These are phyloP conservation scores for Glareola pratincola DNA, from an alignment of 2,113 vertebrate species.

Conservation along the genomic window DNA sequence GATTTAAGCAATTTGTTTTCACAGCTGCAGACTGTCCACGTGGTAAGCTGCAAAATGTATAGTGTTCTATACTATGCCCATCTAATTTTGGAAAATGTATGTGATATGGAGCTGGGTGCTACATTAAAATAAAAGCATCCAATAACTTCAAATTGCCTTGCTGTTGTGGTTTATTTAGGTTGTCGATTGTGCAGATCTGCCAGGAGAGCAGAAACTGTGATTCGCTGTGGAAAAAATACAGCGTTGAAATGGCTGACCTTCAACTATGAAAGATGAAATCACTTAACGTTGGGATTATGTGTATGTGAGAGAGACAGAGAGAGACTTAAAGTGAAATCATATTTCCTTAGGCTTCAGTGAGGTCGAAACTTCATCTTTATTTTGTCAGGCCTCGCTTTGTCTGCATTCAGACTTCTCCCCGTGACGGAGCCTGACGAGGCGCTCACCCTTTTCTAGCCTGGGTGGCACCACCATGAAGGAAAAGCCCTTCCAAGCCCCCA, in stretches of 20 bases:
- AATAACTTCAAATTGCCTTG: slow-evolving; percentile 16
- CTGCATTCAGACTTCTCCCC: neutral
- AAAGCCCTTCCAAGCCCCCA: neutral
- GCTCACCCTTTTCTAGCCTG: neutral
- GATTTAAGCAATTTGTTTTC: slow-evolving; percentile 72
- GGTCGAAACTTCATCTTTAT: neutral
- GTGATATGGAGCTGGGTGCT: slow-evolving; percentile 67
- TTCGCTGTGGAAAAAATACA: neutral
- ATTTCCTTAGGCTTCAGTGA: neutral
- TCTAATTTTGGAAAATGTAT: slow-evolving; percentile 58
- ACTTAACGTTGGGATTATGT: neutral
- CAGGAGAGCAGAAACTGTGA: slow-evolving; percentile 1
- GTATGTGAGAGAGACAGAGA: fast-evolving
- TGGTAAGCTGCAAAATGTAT: slow-evolving; percentile 47
- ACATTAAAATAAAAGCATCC: slow-evolving; percentile 70
- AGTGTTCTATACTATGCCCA: slow-evolving; percentile 33
- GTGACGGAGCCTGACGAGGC: neutral
- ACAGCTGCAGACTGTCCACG: slow-evolving; percentile 65
- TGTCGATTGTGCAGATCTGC: neutral
- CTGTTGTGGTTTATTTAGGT: slow-evolving; percentile 36
- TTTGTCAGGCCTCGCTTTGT: neutral
- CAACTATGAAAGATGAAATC: slow-evolving; percentile 26
- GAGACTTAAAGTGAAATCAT: neutral
- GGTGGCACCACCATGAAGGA: neutral
- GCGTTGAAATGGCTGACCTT: slow-evolving; percentile 9